These are phyloP conservation scores for Zaprionus ornatus DNA, from an alignment of 1,140 invertebrate genomes.

Conservation along the genomic window DNA sequence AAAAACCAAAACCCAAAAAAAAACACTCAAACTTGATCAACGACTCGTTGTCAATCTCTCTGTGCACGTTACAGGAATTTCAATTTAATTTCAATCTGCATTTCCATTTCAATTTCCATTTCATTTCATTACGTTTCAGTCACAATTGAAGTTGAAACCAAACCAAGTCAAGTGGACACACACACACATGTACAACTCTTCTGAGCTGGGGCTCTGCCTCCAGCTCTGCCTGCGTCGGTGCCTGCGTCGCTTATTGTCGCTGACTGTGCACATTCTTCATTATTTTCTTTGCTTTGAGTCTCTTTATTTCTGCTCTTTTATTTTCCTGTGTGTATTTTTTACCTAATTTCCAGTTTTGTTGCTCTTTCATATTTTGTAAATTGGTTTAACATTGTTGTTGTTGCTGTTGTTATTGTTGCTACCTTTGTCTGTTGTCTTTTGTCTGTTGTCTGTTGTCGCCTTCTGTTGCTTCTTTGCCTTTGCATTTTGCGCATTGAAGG, in stretches of 20 bases:
- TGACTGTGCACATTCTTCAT: conserved; percentile 78
- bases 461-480: conserved; percentile 36
- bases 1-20: conserved; percentile 26
- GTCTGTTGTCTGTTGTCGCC: conserved; percentile 14
- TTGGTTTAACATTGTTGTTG: conserved; percentile 52
- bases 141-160: conserved; percentile 47
- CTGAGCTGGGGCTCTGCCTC: conserved; percentile 13
- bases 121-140: conserved; percentile 33
- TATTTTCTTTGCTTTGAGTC: conserved; percentile 37
- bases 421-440: neutral
- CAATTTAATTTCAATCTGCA: conserved; percentile 53
- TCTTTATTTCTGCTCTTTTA: conserved; percentile 27
- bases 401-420: conserved; percentile 1
- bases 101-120: conserved; percentile 11
- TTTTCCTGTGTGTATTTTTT: conserved; percentile 52
- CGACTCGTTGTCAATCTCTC: conserved; percentile 47
- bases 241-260: conserved; percentile 29
- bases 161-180: conserved; percentile 56
- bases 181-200: conserved; percentile 8
- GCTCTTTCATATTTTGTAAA: conserved; percentile 55
- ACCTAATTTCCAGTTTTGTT: conserved; percentile 68
- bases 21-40: conserved; percentile 32
- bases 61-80: conserved; percentile 73
- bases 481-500: conserved; percentile 40
- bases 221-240: neutral